Conservation (phyloP, 2,888 invertebrate genomes). For the Hydraecia micacea region DNA sequence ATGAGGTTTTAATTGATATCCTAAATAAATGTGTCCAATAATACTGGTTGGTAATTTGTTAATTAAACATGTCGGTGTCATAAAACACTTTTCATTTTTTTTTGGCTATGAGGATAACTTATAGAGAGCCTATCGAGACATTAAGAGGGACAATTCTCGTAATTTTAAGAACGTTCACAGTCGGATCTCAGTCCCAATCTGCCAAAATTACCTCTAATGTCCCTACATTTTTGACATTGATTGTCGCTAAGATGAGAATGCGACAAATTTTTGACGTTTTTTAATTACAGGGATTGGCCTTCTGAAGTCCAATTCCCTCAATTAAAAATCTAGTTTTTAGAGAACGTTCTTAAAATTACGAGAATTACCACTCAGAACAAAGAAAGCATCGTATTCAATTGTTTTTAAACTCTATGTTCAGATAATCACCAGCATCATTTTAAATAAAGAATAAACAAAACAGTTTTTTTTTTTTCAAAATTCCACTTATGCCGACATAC, state of each 20-base stretch:
- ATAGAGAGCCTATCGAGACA: neutral
- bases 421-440: neutral
- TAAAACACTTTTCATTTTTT: neutral
- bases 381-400: neutral
- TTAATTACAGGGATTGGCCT: too few relatives aligned
- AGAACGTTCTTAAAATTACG: too few relatives aligned
- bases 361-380: too few relatives aligned
- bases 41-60: neutral
- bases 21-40: neutral
- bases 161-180: too few relatives aligned
- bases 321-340: too few relatives aligned
- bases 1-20: neutral
- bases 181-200: too few relatives aligned
- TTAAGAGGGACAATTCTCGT: neutral
- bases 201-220: too few relatives aligned
- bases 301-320: too few relatives aligned
- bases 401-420: neutral
- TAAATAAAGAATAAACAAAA: neutral
- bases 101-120: neutral
- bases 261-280: too few relatives aligned
- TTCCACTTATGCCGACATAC: conserved; percentile 39
- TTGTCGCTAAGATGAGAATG: too few relatives aligned
- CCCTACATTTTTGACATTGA: too few relatives aligned
- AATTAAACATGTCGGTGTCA: neutral
- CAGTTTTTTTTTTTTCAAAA: neutral